Percentiles rank a stretch among this genome's conserved stretches.
These are phyloP conservation scores for Nycticorax nycticorax DNA, from an alignment of 2,113 vertebrate genomes.

Conservation along the genomic window DNA sequence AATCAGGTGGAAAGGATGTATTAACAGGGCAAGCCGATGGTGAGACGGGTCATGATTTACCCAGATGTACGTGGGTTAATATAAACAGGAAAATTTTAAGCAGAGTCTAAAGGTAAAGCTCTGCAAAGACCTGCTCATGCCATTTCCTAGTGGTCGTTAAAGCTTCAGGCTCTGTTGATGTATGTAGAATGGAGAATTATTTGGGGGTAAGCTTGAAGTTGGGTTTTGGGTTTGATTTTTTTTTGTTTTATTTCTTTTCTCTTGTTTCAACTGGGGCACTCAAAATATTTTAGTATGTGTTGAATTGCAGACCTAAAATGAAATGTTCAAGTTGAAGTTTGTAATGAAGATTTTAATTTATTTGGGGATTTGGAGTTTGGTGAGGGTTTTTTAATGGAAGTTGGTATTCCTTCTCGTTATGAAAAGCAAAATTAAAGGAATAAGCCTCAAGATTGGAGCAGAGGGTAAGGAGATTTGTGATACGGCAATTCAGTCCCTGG, in stretches of 20 bases:
- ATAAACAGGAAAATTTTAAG: neutral
- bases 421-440: neutral
- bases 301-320: neutral
- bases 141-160: neutral
- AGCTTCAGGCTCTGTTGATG: neutral
- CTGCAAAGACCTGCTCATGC: neutral
- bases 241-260: neutral
- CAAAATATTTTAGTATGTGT: neutral
- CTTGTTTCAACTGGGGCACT: neutral
- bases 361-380: neutral
- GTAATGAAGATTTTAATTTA: neutral
- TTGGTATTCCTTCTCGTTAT: neutral
- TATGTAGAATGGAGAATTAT: neutral
- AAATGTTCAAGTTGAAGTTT: neutral
- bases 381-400: neutral
- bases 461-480: neutral
- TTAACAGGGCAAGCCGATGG: neutral
- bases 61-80: accelerated
- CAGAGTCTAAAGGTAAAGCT: neutral
- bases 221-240: neutral
- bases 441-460: neutral
- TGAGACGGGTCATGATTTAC: neutral
- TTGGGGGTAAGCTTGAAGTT: neutral
- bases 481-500: accelerated
- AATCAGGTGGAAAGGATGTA: neutral